A percentile compares a stretch with the other conserved stretches of the same genome.
Conservation (phyloP, 2,888 invertebrate species). For the Rambutsinella grinnellia region DNA sequence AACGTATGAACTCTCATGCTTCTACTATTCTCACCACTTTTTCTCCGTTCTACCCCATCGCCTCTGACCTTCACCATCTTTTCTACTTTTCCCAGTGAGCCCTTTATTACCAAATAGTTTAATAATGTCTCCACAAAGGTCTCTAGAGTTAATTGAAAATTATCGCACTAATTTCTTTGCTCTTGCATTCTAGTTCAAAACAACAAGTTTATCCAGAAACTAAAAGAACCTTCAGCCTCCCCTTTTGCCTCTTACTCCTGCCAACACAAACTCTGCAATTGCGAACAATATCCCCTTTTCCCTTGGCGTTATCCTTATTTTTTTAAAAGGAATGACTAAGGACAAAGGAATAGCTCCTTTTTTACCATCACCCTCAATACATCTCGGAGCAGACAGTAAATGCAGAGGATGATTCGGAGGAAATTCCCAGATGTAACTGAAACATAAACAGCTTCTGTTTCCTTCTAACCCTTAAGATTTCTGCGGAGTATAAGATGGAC, state of each 20-base stretch:
- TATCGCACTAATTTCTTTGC: neutral
- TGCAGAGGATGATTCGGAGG: slow-evolving; percentile 11
- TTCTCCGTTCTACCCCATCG: slow-evolving; percentile 1
- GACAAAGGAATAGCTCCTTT: neutral
- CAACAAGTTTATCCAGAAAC: neutral
- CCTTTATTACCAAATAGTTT: neutral
- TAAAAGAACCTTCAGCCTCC: neutral
- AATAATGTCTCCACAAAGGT: too few species aligned
- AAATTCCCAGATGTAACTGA: slow-evolving; percentile 17
- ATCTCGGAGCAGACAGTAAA: neutral
- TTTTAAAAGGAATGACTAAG: slow-evolving; percentile 17
- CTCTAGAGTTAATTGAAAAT: neutral
- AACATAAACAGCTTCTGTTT: neutral
- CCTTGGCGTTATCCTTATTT: too few species aligned
- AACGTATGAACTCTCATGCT: neutral
- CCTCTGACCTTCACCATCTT: slow-evolving; percentile 15
- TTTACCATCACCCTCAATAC: neutral
- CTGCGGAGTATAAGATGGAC: neutral
- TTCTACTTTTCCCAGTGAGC: neutral
- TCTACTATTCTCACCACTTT: too few species aligned
- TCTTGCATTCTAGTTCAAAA: neutral
- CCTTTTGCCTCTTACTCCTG: neutral
- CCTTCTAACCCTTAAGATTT: neutral
- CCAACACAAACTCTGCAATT: neutral
- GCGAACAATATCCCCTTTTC: too few species aligned